Conservation (phyloP, 2,888 invertebrate genomes). For the Drosophila nigritarsus region DNA sequence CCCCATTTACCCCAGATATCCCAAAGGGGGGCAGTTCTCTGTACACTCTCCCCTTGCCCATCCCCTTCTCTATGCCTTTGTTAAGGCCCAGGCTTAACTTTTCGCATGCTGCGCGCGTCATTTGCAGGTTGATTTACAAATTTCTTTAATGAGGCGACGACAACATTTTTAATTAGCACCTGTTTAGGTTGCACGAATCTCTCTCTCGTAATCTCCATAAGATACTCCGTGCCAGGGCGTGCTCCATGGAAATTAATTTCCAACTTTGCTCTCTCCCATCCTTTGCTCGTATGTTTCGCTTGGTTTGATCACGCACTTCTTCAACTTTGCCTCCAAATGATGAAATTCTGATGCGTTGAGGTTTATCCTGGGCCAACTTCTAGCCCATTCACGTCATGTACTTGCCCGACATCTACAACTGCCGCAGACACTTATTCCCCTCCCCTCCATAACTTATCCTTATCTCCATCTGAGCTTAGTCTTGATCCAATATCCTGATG, state of each 20-base stretch:
- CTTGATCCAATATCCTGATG: conserved; percentile 63
- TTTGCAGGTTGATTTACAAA: conserved; percentile 73
- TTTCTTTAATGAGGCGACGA: conserved; percentile 83
- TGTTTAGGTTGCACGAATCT: conserved; percentile 59
- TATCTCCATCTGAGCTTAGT: conserved; percentile 24
- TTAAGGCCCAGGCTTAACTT: conserved; percentile 33
- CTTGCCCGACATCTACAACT: conserved; percentile 33
- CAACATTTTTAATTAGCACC: conserved; percentile 84
- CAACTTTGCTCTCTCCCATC: conserved; percentile 41
- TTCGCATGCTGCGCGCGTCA: conserved; percentile 48
- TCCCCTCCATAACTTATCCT: background rate
- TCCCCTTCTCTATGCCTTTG: background rate
- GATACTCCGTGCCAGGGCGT: conserved; percentile 32
- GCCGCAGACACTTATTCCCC: conserved; percentile 31
- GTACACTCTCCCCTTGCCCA: background rate
- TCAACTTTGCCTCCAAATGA: conserved; percentile 34
- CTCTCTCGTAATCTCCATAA: conserved; percentile 57
- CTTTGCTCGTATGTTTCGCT: conserved; percentile 1
- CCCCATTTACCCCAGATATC: conserved; percentile 9
- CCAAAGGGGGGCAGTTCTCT: conserved; percentile 7
- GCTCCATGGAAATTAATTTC: conserved; percentile 67
- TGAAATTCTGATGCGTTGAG: conserved; percentile 45
- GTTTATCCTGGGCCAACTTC: background rate
- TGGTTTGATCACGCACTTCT: conserved; percentile 38
- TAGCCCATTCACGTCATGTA: conserved; percentile 27